Percentiles rank a stretch among this genome's conserved stretches.
phyloP scores from a whole-genome alignment of 92 coral and sea anemone species.

The Epizoanthus rinbou region DNA sequence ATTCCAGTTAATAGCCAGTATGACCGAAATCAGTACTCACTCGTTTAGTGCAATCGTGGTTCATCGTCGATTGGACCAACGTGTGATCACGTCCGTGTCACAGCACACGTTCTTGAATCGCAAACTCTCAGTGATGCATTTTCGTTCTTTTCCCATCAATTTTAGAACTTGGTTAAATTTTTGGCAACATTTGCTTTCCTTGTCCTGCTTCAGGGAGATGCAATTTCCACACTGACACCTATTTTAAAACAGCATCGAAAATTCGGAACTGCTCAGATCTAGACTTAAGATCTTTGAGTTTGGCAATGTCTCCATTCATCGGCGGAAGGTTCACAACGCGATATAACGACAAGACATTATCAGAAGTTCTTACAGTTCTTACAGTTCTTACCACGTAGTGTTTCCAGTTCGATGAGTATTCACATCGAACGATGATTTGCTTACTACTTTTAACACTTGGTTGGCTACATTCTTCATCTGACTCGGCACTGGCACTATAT shows the following conservation, averaged over 20 bases:
- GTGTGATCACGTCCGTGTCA: slow-evolving; percentile 11
- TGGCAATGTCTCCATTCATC: slow-evolving; percentile 12
- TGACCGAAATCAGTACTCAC: slow-evolving; percentile 25
- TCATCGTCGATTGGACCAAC: slow-evolving; percentile 14
- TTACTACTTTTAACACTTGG: slow-evolving; percentile 25
- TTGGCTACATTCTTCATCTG: slow-evolving; percentile 19
- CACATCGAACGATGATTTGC: slow-evolving; percentile 18
- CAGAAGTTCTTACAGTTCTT: slow-evolving; percentile 31
- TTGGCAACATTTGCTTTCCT: slow-evolving; percentile 30
- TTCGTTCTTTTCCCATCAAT: slow-evolving; percentile 8
- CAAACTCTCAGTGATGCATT: slow-evolving; percentile 28
- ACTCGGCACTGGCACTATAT: slow-evolving; percentile 23
- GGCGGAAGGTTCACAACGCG: slow-evolving; percentile 35
- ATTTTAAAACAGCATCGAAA: slow-evolving; percentile 34
- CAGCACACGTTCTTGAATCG: slow-evolving; percentile 24
- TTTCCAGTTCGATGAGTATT: slow-evolving; percentile 24
- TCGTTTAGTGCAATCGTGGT: slow-evolving; percentile 3
- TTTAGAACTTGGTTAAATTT: background rate
- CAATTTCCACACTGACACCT: slow-evolving; percentile 31
- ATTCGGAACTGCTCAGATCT: slow-evolving; percentile 21
- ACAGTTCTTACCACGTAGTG: slow-evolving; percentile 26
- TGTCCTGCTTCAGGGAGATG: slow-evolving; percentile 31
- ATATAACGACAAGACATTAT: slow-evolving; percentile 20
- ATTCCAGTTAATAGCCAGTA: slow-evolving; percentile 19
- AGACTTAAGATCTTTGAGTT: slow-evolving; percentile 29